Conservation (phyloP, 2,888 invertebrate species). For the Scaptomyza reducta region DNA sequence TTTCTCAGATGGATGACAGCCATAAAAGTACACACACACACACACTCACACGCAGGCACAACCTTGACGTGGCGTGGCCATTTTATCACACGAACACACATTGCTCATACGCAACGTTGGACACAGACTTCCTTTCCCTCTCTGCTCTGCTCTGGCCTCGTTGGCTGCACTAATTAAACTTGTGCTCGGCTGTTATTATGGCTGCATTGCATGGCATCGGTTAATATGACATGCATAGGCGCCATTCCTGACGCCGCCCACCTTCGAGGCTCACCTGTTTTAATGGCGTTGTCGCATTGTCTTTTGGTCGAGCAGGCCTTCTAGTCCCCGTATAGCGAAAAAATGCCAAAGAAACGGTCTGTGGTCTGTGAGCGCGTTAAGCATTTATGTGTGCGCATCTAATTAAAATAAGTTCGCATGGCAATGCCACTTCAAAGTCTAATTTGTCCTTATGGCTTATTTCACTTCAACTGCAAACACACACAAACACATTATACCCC, state of each 20-base stretch:
- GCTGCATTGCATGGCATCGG: slow-evolving; percentile 79
- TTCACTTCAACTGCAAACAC: slow-evolving; percentile 57
- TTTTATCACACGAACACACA: slow-evolving; percentile 77
- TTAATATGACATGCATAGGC: slow-evolving; percentile 65
- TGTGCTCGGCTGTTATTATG: slow-evolving; percentile 74
- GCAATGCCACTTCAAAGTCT: slow-evolving; percentile 79
- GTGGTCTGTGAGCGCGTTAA: slow-evolving; percentile 65
- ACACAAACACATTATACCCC: slow-evolving; percentile 11
- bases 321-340: slow-evolving; percentile 28
- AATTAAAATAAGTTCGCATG: slow-evolving; percentile 79
- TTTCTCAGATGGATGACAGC: slow-evolving; percentile 75
- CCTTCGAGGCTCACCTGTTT: slow-evolving; percentile 57
- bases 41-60: slow-evolving; percentile 19
- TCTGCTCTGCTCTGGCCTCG: slow-evolving; percentile 56
- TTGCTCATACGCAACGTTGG: slow-evolving; percentile 76
- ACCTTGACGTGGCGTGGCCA: slow-evolving; percentile 67
- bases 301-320: slow-evolving; percentile 41
- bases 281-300: slow-evolving; percentile 67
- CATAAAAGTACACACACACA: slow-evolving; percentile 61
- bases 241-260: slow-evolving; percentile 8
- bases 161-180: slow-evolving; percentile 76
- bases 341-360: slow-evolving; percentile 34
- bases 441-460: slow-evolving; percentile 78
- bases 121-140: slow-evolving; percentile 56
- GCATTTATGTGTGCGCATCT: slow-evolving; percentile 78